Conservation (phyloP, 1,140 invertebrate species). For the Pollicipes pollicipes region DNA sequence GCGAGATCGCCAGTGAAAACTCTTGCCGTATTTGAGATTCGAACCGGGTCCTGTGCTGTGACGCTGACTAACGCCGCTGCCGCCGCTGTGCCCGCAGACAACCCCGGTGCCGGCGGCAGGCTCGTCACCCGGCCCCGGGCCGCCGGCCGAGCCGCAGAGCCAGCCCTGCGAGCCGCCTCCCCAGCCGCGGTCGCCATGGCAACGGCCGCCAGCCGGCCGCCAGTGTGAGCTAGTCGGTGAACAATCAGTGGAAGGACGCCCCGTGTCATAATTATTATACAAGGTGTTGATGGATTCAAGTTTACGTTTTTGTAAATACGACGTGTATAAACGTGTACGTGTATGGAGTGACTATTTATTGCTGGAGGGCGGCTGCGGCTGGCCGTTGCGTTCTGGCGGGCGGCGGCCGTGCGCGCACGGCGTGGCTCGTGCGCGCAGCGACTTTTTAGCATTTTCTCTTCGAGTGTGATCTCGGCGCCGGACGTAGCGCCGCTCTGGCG, state of each 20-base stretch:
- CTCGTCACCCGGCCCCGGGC: too few relatives aligned
- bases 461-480: not conserved
- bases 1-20: too few relatives aligned
- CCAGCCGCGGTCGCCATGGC: not conserved
- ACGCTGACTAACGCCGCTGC: not conserved
- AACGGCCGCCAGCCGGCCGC: too few relatives aligned
- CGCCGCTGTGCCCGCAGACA: not conserved
- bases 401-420: not conserved
- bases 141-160: not conserved
- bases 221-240: too few relatives aligned
- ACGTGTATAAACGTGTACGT: not conserved
- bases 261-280: too few relatives aligned
- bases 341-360: not conserved
- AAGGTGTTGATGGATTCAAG: too few relatives aligned
- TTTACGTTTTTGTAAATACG: not conserved
- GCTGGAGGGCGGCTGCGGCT: not conserved
- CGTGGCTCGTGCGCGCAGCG: too few relatives aligned
- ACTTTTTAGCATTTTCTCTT: not conserved
- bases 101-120: too few relatives aligned
- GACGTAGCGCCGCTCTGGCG: not conserved
- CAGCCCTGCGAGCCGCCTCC: not conserved
- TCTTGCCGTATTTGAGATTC: too few relatives aligned
- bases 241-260: too few relatives aligned
- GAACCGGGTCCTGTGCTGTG: too few relatives aligned
- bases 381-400: too few relatives aligned